Base-by-base conservation (phyloP, 35 echinoderm and acorn worm species). In the Heliocidaris tuberculata region DNA sequence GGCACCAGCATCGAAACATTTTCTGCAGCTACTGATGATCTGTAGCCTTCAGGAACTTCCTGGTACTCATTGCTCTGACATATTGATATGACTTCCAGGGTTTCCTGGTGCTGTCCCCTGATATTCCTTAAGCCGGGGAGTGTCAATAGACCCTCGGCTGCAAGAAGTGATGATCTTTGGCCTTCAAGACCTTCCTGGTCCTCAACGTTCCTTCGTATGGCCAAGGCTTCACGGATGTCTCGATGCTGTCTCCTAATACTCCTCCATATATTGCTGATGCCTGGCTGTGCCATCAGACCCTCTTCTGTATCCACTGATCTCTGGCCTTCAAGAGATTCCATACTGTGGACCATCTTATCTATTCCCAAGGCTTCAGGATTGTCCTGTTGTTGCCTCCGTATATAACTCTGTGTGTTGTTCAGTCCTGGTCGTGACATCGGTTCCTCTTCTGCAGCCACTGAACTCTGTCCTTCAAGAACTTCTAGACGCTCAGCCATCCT, bases 381-480 rank as follows among this genome's bases (percentile, higher is more conserved):
- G 4, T 88, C 47, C 48, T 94, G 94, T 5, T 65, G 60, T 29
- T 94, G 94, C 48, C 94, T 78, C 24, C 94, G 60, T 9, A 94
- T 94, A 29, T 2, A 65, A 29, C 94, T 31, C 16, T 65, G 13
- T 3, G 86, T 94, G 94, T 94, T 48, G 5, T 94, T 49, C 12
- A 94, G 13, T 21, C 11, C 6, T 86, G 94, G 93, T 7, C 70
- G 47, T 9, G 93, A 54, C 19, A 42, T 56, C 52, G 11, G 10
- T 2, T 56, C 52, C 52, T 56, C 11, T 56, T 15, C 52, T 12
- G 52, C 2, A 13, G 7, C 2, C 15, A 13, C 10, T 11, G 52
- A 56, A 11, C 52, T 56, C 8, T 56, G 52, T 0, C 7, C 15
- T 56, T 56, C 52, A 56, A 15, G 0, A 11, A 0, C 52, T 56